Base-by-base conservation (phyloP, 2,113 vertebrate genomes). In the Alouatta palliata region DNA sequence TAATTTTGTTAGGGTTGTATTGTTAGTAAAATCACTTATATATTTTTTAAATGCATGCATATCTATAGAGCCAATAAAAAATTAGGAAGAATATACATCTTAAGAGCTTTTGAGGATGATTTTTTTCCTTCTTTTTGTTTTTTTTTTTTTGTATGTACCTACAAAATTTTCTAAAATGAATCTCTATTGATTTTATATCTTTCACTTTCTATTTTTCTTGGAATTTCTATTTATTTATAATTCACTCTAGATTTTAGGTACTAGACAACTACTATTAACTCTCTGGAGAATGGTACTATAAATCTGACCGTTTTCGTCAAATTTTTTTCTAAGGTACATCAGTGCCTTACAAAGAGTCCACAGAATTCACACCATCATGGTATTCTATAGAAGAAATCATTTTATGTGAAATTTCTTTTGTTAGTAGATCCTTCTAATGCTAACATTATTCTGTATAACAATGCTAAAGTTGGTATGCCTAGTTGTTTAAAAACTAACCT, bases 171-270 rank as follows among this genome's bases (percentile, higher is more conserved):
- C 66, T 91, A 8, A 79, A 49, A 43, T 35, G 11, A 75, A 86
- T 40, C 19, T 35, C 32, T 92, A 8, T 68, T 54, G 35, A 35
- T 49, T 61, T 85, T 75, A 64, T 90, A 58, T 35, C 70, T 71
- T 19, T 45, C 13, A 35, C 35, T 93, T 91, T 49, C 81, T 47
- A 56, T 94, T 80, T 95, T 81, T 90, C 87, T 94, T 89, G 27
- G 35, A 49, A 75, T 90, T 95, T 82, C 43, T 91, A 27, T 58
- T 86, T 91, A 66, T 43, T 77, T 71, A 20, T 85, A 89, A 95
- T 4, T 54, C 19, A 49, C 27, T 66, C n/a, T 87, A 40, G 43
- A 88, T 88, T 88, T 91, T 75, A 95, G 66, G 35, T 81, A 21
- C 77, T 81, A 66, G 37, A 91, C 17, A 73, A 75, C 37, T 23